Evolutionary conservation across 2,797 vertebrate species (phyloP), one percentile per base, ranked within the genome.

Genomic region (Phaenicophaeus curvirostris): DNA sequence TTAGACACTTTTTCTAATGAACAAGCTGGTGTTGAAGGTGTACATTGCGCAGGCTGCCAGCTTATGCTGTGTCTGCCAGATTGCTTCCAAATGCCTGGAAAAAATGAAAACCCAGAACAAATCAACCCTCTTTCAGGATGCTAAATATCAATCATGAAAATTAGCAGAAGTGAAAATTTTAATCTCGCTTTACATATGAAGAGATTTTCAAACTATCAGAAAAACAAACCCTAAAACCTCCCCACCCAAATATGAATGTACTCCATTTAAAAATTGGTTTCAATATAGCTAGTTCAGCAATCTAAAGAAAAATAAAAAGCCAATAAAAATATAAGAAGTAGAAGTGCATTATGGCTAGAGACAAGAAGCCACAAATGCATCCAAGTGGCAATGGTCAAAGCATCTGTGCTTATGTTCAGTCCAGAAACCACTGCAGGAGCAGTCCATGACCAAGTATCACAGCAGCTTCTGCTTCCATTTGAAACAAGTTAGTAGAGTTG

Each of bases 71-170:
- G 37, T 74, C 80, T 88, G 63, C n/a, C 35, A 85, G 83, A 72
- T 77, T 54, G 39, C 68, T 96, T 84, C 57, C 88, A 91, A 89
- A 61, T 16, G 30, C 11, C 55, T 53, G 41, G 15, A 71, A 67
- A 81, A 68, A 59, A 31, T 13, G 11, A 82, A 72, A 89, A 73
- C 11, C 2, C 8, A 39, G 37, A 73, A 55, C 30, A 54, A 92
- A 46, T 6, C 10, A 41, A 35, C 7, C 10, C 3, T 62, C 58
- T 77, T 85, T 24, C 35, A 42, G n/a, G n/a, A n/a, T 90, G 18
- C 28, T 78, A 69, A 84, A 77, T 73, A 46, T 17, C 30, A 68
- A 59, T 11, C 12, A 10, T 59, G 37, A 16, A 78, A 25, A 79
- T 55, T 30, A 57, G 51, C 14, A 76, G 16, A 89, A 41, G 4